phyloP scores from a whole-genome alignment of 2,888 invertebrate species.

The Drosophila cognata region DNA sequence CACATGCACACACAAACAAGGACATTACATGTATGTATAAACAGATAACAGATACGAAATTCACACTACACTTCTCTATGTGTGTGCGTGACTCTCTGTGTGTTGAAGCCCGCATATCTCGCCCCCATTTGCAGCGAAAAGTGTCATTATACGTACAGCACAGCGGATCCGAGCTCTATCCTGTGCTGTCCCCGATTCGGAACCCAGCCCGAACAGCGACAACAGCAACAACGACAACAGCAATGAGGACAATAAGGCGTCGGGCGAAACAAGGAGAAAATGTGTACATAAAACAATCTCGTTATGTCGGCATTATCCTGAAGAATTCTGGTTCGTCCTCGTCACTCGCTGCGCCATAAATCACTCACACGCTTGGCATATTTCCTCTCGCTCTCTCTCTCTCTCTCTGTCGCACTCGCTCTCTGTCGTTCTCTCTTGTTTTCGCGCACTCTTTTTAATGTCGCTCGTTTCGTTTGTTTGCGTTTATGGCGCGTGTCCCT shows the following conservation, averaged over 20 bases:
- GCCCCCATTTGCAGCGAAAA: slow-evolving; percentile 71
- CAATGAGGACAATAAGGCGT: slow-evolving; percentile 22
- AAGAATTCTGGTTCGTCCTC: slow-evolving; percentile 84
- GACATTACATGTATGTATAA: slow-evolving; percentile 50
- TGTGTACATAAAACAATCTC: slow-evolving; percentile 83
- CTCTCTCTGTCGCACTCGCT: slow-evolving; percentile 10
- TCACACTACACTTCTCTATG: slow-evolving; percentile 35
- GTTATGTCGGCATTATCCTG: slow-evolving; percentile 84
- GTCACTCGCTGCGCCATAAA: slow-evolving; percentile 84
- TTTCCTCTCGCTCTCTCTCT: slow-evolving; percentile 50
- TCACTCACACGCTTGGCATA: slow-evolving; percentile 83
- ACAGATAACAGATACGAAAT: slow-evolving; percentile 61
- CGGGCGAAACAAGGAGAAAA: slow-evolving; percentile 63
- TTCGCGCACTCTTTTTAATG: slow-evolving; percentile 20
- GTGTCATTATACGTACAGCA: slow-evolving; percentile 68
- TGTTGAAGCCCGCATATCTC: slow-evolving; percentile 56
- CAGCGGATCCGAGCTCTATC: slow-evolving; percentile 30
- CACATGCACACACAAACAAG: slow-evolving; percentile 34
- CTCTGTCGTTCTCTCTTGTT: slow-evolving; percentile 3
- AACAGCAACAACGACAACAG: slow-evolving; percentile 37
- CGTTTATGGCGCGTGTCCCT: slow-evolving; percentile 53
- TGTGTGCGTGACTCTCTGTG: slow-evolving; percentile 22
- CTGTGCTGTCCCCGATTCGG: slow-evolving; percentile 28
- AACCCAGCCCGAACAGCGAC: slow-evolving; percentile 29
- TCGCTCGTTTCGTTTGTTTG: slow-evolving; percentile 44